These are phyloP conservation scores for Drosophila erecta DNA, from an alignment of 1,140 invertebrate genomes.

Conservation along the genomic window DNA sequence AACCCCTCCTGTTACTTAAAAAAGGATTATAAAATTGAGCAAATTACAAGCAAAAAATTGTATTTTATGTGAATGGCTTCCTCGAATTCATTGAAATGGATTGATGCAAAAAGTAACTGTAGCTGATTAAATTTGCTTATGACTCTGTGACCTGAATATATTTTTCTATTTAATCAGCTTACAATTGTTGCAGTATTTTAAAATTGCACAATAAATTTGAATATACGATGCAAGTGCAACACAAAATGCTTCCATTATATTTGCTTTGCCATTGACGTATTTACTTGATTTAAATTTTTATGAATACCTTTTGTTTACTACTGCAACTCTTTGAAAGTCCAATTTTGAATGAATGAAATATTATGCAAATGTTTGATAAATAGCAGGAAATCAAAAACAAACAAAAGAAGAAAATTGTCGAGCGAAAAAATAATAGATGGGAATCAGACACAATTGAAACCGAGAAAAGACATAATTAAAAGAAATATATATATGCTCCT, in stretches of 20 bases:
- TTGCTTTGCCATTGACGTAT: constrained; percentile 24
- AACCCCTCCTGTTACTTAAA: neutral
- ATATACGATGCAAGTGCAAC: constrained; percentile 14
- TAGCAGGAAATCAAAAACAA: constrained; percentile 46
- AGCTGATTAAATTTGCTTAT: neutral
- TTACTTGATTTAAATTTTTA: constrained; percentile 35
- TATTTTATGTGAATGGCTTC: neutral
- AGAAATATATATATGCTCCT: constrained; percentile 55
- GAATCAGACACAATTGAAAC: constrained; percentile 10
- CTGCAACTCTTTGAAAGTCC: constrained; percentile 3
- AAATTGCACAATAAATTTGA: neutral
- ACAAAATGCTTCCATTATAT: constrained; percentile 23
- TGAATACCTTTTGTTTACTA: neutral
- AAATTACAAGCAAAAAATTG: neutral
- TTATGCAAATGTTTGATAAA: constrained; percentile 53
- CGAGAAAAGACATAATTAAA: constrained; percentile 66
- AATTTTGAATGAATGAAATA: constrained; percentile 31
- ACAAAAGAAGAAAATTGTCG: constrained; percentile 25
- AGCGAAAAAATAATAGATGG: constrained; percentile 27
- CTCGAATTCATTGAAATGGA: neutral
- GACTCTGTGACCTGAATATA: constrained; percentile 1
- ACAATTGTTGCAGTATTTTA: constrained; percentile 1
- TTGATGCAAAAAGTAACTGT: neutral
- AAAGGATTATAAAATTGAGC: neutral
- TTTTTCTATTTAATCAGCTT: constrained; percentile 22